Evolutionary conservation across 2,888 invertebrate genomes (phyloP), one percentile per base, ranked within the genome.

Genomic region (Leucoptera coffeella): DNA sequence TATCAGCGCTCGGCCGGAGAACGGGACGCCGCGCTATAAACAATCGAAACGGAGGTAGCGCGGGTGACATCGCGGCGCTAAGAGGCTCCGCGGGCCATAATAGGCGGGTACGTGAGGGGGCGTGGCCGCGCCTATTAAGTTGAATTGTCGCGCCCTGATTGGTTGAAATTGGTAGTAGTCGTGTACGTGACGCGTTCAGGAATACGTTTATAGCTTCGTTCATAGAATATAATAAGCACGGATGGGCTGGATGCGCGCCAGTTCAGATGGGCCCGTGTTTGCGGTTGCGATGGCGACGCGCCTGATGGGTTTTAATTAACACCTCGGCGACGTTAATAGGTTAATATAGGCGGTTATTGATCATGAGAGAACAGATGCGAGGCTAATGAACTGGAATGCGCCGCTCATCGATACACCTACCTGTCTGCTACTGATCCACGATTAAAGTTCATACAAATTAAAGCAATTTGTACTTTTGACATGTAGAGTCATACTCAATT

Each of bases 21-120:
- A 38, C 36, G 40, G 43, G 50, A 54, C 36, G 41, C 39, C 22
- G 33, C 31, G 14, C 23, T 31, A 28, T 26, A 27, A 21, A 10
- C 15, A 27, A 29, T 14, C 25, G 14, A 10, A 25, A 29, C 15
- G 32, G 38, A 37, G 43, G 46, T 48, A 51, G 51, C 51, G 67
- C 67, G 65, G 62, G 47, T 52, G 56, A 56, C 62, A 52, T 60
- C 65, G 59, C 45, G 32, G 44, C 62, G 60, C 65, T 65, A 65
- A 67, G 65, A 59, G 64, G 67, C 67, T 64, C 67, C 61, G 62
- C 64, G 59, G 57, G 48, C 60, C 58, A 65, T 67, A 69, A 69
- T 69, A 69, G 69, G 69, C 67, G 69, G 69, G 61, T 67, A 69
- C 69, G 69, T 69, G 69, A 67, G 55, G 51, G 67, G 72, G 72